Percentiles rank a stretch among this genome's conserved stretches.
Evolutionary conservation across 2,888 invertebrate species (phyloP).

Genomic region (Stenichneumon culpator): DNA sequence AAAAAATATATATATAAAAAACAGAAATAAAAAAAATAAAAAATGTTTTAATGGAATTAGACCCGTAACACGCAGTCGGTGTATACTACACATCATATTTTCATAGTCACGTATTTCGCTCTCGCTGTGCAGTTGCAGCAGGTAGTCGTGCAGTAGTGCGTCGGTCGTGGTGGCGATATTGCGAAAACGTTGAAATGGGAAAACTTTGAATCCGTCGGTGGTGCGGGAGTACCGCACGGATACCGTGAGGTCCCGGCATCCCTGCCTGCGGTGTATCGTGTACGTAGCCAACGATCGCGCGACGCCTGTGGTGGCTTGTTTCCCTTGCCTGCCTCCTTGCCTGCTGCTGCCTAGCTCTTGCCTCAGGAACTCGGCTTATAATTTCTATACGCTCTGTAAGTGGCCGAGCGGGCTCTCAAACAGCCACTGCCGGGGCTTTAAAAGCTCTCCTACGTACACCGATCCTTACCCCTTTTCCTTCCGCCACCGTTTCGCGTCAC

Average conservation of each 20-base stretch:
- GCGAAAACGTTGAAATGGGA: conserved; percentile 52
- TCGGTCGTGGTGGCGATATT: conserved; percentile 34
- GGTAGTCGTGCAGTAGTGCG: conserved; percentile 16
- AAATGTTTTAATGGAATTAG: conserved; percentile 9
- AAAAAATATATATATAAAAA: no score
- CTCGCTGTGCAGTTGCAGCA: not conserved
- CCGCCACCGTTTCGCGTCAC: conserved; percentile 28
- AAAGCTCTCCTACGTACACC: conserved; percentile 14
- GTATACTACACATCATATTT: not conserved
- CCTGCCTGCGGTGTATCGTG: not conserved
- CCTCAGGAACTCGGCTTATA: conserved; percentile 15
- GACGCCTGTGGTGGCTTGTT: not conserved
- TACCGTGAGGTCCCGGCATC: not conserved
- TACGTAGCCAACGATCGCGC: conserved; percentile 14
- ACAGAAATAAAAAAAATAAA: not conserved
- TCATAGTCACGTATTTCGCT: conserved; percentile 16
- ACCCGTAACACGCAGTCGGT: not conserved
- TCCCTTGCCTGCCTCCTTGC: not conserved
- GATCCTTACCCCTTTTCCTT: not conserved
- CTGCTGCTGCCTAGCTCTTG: not conserved
- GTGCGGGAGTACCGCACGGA: not conserved
- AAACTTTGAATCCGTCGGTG: conserved; percentile 56
- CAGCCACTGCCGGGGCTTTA: conserved; percentile 13
- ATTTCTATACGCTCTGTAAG: conserved; percentile 31
- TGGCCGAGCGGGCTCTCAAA: not conserved